Base-by-base conservation (phyloP, 2,888 invertebrate species). In the Polydrusus pterygomalis region DNA sequence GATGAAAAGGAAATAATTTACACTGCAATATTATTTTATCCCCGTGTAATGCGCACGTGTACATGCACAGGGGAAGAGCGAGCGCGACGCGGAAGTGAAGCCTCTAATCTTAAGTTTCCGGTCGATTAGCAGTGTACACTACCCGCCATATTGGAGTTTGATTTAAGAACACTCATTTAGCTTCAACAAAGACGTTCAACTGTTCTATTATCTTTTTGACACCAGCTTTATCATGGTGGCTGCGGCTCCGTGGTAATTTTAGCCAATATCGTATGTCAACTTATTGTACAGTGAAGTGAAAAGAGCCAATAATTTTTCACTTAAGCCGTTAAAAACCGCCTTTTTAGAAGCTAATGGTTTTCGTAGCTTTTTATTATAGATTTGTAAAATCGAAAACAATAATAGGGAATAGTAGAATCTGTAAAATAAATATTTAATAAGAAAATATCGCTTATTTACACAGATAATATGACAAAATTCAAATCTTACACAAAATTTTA, bases 101-200 rank as follows among this genome's bases (percentile, higher is more conserved):
- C 73, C 79, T 85, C 87, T 88, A 88, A 88, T 88, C 88, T 88
- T 83, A 84, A 86, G 86, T 87, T 87, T 88, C 87, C 86, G 86
- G 84, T 87, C 88, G 87, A 88, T 88, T 88, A 87, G 87, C 83
- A 81, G 63, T 84, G 84, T 84, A 85, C 85, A 86, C 85, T 86
- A 86, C 85, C 84, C 87, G 87, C 87, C 87, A 87, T 88, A 88
- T 88, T 88, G 87, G 87, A 87, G 85, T 87, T 88, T 88, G 87
- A 88, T 88, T 87, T 87, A 88, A 87, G 87, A 87, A 88, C 87
- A 86, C 87, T 87, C 87, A 87, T 87, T 87, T 86, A 85, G 83
- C 84, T 81, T 82, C 86, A 83, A 87, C 87, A 87, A 87, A 87
- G 87, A 86, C 87, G 84, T 85, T 85, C 85, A 84, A 86, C 86